phyloP scores from a whole-genome alignment of 2,797 vertebrate species.

The Characodon lateralis region DNA sequence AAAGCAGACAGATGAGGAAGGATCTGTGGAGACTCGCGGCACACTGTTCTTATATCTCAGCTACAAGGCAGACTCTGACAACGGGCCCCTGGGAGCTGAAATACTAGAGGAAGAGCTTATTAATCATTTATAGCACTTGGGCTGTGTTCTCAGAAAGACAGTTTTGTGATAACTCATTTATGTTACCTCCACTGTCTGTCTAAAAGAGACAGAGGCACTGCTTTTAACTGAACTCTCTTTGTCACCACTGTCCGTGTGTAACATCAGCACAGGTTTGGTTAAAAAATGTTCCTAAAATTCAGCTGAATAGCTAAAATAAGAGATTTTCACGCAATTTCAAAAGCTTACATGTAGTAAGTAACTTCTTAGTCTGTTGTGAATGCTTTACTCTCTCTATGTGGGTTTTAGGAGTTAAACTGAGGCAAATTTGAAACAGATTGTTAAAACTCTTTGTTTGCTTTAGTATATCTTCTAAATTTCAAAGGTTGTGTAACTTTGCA shows the following conservation, averaged over 20 bases:
- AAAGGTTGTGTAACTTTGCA: slow-evolving; percentile 35
- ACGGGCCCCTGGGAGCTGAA: slow-evolving; percentile 62
- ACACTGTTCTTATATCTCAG: slow-evolving; percentile 59
- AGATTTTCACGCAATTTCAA: not conserved
- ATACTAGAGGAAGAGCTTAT: slow-evolving; percentile 67
- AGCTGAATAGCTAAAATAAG: not conserved
- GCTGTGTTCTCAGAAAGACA: slow-evolving; percentile 63
- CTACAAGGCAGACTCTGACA: slow-evolving; percentile 57
- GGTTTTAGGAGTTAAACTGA: slow-evolving; percentile 21
- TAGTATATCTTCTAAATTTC: slow-evolving; percentile 19
- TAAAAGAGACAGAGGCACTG: slow-evolving; percentile 40
- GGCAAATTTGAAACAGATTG: slow-evolving; percentile 16
- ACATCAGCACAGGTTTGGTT: slow-evolving; percentile 1
- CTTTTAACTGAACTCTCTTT: slow-evolving; percentile 15
- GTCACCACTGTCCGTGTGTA: not conserved
- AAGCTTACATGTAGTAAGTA: not conserved
- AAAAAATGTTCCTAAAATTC: not conserved
- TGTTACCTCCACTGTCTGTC: slow-evolving; percentile 53
- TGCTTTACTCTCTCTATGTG: not conserved
- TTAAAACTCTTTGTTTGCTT: slow-evolving; percentile 25
- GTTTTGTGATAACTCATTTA: slow-evolving; percentile 69
- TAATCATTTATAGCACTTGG: slow-evolving; percentile 71
- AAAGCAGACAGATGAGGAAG: slow-evolving; percentile 32
- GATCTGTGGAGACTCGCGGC: slow-evolving; percentile 36
- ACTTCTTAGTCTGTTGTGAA: too few species aligned